Evolutionary conservation across 2,888 invertebrate species (phyloP).

Genomic region (Ornithoptera priamus): DNA sequence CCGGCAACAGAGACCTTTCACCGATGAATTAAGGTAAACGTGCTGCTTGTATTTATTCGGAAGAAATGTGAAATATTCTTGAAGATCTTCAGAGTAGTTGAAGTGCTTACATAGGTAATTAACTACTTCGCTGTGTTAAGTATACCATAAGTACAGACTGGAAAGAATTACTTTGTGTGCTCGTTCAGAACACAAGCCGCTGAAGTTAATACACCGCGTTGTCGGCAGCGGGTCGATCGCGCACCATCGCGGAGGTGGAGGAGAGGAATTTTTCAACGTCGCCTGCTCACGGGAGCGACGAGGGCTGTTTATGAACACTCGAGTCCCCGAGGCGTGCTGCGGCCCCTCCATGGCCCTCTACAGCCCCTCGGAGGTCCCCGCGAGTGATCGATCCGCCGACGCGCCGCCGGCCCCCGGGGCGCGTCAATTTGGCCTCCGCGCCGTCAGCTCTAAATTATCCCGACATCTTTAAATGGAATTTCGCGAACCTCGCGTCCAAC

Average conservation of each 20-base stretch:
- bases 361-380: slow-evolving; percentile 43
- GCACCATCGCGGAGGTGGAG: slow-evolving; percentile 12
- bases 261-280: slow-evolving; percentile 21
- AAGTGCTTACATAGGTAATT: no score
- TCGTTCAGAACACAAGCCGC: slow-evolving; percentile 7
- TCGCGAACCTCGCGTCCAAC: slow-evolving; percentile 65
- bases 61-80: no score
- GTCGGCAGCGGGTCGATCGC: slow-evolving; percentile 8
- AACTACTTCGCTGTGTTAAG: not conserved
- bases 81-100: no score
- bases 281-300: slow-evolving; percentile 40
- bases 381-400: slow-evolving; percentile 68
- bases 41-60: no score
- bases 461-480: slow-evolving; percentile 79
- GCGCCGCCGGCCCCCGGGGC: slow-evolving; percentile 62
- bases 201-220: not conserved
- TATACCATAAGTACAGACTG: not conserved
- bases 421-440: slow-evolving; percentile 74
- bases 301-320: slow-evolving; percentile 64
- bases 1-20: no score
- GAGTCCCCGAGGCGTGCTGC: slow-evolving; percentile 34
- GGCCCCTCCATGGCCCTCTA: slow-evolving; percentile 35
- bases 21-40: no score
- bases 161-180: not conserved
- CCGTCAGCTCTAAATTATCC: slow-evolving; percentile 79